These are phyloP conservation scores for Alcedo atthis DNA, from an alignment of 2,797 vertebrate genomes.

Conservation along the genomic window DNA sequence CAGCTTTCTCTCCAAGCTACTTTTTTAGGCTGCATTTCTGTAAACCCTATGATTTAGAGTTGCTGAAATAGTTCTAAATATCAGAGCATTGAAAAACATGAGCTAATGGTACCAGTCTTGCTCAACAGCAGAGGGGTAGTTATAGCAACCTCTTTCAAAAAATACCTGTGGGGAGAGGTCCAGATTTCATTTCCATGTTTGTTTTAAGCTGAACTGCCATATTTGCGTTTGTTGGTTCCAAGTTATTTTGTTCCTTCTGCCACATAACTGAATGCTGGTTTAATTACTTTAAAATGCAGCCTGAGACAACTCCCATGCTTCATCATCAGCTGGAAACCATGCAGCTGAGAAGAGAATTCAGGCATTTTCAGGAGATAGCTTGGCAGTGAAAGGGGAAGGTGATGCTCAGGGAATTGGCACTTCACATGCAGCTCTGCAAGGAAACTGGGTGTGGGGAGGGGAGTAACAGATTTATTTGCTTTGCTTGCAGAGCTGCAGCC, in stretches of 20 bases:
- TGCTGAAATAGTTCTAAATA: conserved; percentile 1
- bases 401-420: neutral
- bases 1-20: neutral
- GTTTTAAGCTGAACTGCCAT: neutral
- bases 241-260: neutral
- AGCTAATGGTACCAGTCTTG: neutral
- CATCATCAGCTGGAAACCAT: neutral
- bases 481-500: neutral
- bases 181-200: neutral
- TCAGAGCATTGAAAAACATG: neutral
- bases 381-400: neutral
- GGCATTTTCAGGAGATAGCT: neutral
- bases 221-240: neutral
- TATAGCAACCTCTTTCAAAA: neutral
- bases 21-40: neutral
- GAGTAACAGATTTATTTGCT: neutral
- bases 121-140: neutral
- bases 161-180: neutral
- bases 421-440: neutral
- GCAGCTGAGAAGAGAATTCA: neutral
- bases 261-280: neutral
- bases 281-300: neutral
- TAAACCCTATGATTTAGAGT: accelerated
- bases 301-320: neutral
- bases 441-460: neutral